Evolutionary conservation across 2,888 invertebrate species (phyloP), one percentile per base, ranked within the genome.

Genomic region (Temnothorax ravouxi): DNA sequence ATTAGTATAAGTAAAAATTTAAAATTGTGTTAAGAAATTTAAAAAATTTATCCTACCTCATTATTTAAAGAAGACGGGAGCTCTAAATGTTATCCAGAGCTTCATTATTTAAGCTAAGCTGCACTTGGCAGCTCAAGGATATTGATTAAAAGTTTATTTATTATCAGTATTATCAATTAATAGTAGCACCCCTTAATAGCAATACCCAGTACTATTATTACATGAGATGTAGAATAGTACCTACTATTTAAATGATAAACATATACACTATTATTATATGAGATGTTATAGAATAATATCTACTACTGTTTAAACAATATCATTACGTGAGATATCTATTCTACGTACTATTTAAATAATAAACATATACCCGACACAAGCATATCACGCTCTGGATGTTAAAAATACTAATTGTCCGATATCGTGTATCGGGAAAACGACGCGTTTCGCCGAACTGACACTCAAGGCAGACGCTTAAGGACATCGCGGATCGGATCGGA

Each of bases 161-260:
- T 59, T 72, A 72, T 41, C 66, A 41, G 11, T 72, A 56, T 41
- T 72, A 72, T 72, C 61, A 72, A 59, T 18, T 59, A 72, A 61
- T 72, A 72, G 41, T 72, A 72, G 61, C 38, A 59, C 3, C 72
- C 25, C 18, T 72, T 72, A 72, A 72, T 72, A 72, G 72, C 59
- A 61, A 59, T 72, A 72, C 4, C 38, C 21, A 69, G 50, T 71
- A 72, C 72, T 72, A 72, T 72, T 72, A 67, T 67, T 67, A 67
- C 47, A 11, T 25, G 25, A 67, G 47, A 67, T 29, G 47, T 29
- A 29, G 18, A 56, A 6, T 61, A 59, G 13, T 41, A 72, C 1
- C 3, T 41, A 41, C 61, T 41, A 25, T 34, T 56, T 41, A 18
- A 71, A 54, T 41, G 1, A 38, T 56, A 71, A 18, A 38, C 15